phyloP scores from a whole-genome alignment of 2,888 invertebrate species.

The Dromius quadrimaculatus region DNA sequence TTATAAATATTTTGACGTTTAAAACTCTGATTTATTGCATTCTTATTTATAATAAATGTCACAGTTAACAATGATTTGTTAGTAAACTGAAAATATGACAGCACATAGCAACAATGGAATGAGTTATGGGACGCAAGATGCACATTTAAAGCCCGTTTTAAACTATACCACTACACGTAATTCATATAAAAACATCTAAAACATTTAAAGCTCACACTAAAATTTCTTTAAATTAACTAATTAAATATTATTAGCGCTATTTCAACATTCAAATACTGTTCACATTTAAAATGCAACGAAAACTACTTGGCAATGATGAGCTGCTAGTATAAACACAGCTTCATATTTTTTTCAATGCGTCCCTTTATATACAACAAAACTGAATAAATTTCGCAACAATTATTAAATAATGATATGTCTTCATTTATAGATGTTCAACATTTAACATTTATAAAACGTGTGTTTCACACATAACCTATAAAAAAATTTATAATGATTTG shows the following conservation, averaged over 20 bases:
- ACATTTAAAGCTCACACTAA: constrained; percentile 36
- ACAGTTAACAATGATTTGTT: too few species aligned
- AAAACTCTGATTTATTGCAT: too few species aligned
- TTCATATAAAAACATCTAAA: too few species aligned
- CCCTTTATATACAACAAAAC: constrained; percentile 11
- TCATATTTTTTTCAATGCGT: constrained; percentile 7
- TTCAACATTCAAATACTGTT: constrained; percentile 36
- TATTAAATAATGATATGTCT: constrained; percentile 51
- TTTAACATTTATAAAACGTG: constrained; percentile 39
- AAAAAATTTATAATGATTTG: not conserved
- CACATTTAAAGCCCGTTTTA: not conserved
- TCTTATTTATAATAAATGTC: too few species aligned
- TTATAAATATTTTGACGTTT: too few species aligned
- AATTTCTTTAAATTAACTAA: constrained; percentile 24
- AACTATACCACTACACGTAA: not conserved
- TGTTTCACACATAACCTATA: constrained; percentile 6
- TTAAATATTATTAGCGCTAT: constrained; percentile 14
- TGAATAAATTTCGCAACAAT: too few species aligned
- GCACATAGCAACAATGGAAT: constrained; percentile 30
- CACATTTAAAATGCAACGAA: constrained; percentile 19
- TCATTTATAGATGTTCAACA: constrained; percentile 40
- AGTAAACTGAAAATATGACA: not conserved
- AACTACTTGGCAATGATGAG: constrained; percentile 6
- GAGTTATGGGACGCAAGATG: constrained; percentile 30
- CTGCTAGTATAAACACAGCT: not conserved